Evolutionary conservation across 2,797 vertebrate genomes (phyloP), one percentile per base, ranked within the genome.

Genomic region (Pseudochirops cupreus): DNA sequence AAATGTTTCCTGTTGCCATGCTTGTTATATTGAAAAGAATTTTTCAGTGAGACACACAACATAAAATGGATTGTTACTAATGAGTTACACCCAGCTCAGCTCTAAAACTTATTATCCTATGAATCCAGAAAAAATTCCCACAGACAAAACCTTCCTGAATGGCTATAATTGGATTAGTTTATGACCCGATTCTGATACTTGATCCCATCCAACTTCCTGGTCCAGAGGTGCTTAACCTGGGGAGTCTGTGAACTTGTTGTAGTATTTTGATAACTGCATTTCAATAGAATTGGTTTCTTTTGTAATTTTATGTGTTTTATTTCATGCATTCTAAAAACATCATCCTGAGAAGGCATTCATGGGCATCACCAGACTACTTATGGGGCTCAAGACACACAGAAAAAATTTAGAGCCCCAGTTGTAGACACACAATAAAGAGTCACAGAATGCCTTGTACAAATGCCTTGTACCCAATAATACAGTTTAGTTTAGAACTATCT

Each of bases 401-500:
- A n/a, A 74, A 74, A 21, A 4, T n/a, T 74, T 11, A 31, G 58
- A 31, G 31, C 58, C 58, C 58, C 9, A 1, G 57, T 5, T 67
- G n/a, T 58, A 50, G 90, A 91, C 46, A 7, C 50, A 52, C 26
- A 54, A 2, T 29, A 46, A 96, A 56, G 55, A 94, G 54, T 31
- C 92, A 54, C 91, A 24, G 93, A 46, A 46, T 46, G 46, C 46
- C 46, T 46, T 46, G 46, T 46, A 46, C 46, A 46, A 55, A 67
- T 55, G 31, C 29, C 82, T 95, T 95, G 10, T 67, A 3, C 90
- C 56, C 93, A 92, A 67, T 33, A 91, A 57, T 82, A 33, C 21
- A 74, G 13, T 96, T 82, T 16, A 82, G 16, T 18, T 96, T 96
- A 93, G 57, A 96, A 97, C 93, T 87, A 52, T 54, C 95, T 91